Percentiles rank a stretch among this genome's conserved stretches.
Conservation (phyloP, 2,113 vertebrate species). For the Gambusia affinis region DNA sequence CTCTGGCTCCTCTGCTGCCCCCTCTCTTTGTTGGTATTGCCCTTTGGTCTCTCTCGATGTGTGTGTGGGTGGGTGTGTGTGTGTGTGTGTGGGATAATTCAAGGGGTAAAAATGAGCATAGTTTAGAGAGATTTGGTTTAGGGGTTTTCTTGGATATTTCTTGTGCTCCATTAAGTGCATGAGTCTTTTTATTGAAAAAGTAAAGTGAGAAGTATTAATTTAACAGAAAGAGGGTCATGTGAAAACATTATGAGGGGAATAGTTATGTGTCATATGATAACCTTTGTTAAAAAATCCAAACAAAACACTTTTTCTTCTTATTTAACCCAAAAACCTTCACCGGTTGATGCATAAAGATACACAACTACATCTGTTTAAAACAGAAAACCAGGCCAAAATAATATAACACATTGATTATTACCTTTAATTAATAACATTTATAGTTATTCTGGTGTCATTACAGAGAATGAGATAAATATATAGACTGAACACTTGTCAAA, state of each 20-base stretch:
- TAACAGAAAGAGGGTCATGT: background rate
- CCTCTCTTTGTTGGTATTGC: slow-evolving; percentile 65
- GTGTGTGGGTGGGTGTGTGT: background rate
- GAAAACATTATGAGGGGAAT: background rate
- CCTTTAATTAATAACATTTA: too few species aligned
- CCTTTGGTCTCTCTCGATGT: slow-evolving; percentile 24
- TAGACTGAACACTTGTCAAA: too few species aligned
- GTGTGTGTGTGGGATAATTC: too few species aligned
- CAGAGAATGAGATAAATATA: too few species aligned
- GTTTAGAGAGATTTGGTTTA: background rate
- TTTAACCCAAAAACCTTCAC: background rate
- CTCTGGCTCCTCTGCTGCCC: slow-evolving; percentile 51
- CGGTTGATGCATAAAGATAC: background rate
- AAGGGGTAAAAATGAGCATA: too few species aligned
- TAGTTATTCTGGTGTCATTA: too few species aligned
- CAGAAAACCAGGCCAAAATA: background rate
- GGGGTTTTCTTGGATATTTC: background rate
- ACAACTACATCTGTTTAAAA: background rate
- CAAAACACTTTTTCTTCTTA: background rate
- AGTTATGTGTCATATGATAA: background rate
- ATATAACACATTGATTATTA: too few species aligned
- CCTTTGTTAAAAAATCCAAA: background rate
- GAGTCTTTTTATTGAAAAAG: background rate
- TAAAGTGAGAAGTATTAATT: background rate
- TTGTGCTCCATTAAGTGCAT: background rate